Base-by-base conservation (phyloP, 2,113 vertebrate genomes). In the Bufo gargarizans region DNA sequence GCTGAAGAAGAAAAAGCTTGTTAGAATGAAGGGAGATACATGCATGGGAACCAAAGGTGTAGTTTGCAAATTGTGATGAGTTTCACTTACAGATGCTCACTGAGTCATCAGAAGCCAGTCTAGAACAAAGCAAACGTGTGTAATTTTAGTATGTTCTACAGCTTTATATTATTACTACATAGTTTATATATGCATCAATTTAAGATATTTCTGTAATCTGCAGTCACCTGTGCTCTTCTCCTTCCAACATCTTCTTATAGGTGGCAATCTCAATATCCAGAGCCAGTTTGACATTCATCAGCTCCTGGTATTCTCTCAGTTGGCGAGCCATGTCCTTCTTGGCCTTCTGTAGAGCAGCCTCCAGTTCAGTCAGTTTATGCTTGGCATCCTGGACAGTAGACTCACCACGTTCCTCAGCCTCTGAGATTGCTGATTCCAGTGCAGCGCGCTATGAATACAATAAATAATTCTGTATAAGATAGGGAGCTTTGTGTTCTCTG, bases 261-360 rank as follows among this genome's bases (percentile, higher is more conserved):
- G 94, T 94, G 77, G 93, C 91, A 0, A 96, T 96, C 91, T 96
- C 95, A 20, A 95, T 0, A 61, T 95, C 95, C 91, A 96, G 89
- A n/a, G 92, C 77, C 86, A 95, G 4, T 83, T 95, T 95, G 6
- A 87, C 10, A 0, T 91, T 91, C 92, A 92, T 85, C 2, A 96
- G 93, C 47, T 95, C 92, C 82, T 95, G 94, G 87, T 95, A 91
- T 16, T 95, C 91, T 0, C 7, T 63, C 20, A 95, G 69, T 22
- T 94, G 90, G 45, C 0, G 72, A 0, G 92, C 56, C 53, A 96
- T 90, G 50, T 95, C 92, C 0, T 93, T 90, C 61, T 91, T 93
- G 82, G 91, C 91, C 74, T 90, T 90, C 1, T 92, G 92, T 65
- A 95, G 78, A 47, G 92, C 89, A 0, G 49, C 81, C 56, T 96